Evolutionary conservation across 2,113 vertebrate genomes (phyloP), one percentile per base, ranked within the genome.

Genomic region (Geococcyx californianus): DNA sequence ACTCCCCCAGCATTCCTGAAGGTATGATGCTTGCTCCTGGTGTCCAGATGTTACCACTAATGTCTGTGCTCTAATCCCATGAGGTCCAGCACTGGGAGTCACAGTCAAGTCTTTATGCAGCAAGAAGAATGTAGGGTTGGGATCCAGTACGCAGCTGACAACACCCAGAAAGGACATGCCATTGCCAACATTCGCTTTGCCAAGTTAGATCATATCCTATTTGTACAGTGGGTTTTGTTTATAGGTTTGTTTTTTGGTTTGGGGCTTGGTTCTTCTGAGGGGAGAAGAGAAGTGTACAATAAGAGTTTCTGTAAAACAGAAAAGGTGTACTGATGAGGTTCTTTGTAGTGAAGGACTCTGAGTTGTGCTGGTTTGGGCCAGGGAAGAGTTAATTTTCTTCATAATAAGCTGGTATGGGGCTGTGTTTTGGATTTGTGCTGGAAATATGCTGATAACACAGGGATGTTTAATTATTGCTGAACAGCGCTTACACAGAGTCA

Each of bases 1-100:
- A 59, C 94, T 84, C 92, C 84, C 28, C 49, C 94, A 84, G 90
- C 93, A 96, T 95, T 97, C 95, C 95, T 92, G 88, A 78, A 86
- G 68, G 88, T 83, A 95, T 95, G 93, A 95, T 88, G 90, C 49
- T 93, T 56, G 26, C 44, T 96, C 83, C 19, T 75, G 60, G 25
- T 84, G 68, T 94, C 90, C 94, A 96, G 92, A 95, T 93, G 92
- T 93, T 96, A 38, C 85, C 1, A 0, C 64, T 94, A n/a, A 63
- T 0, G 1, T 83, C 68, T 87, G 78, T 1, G 2, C 64, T 88
- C 21, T 52, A 70, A 82, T 84, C 92, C 69, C 88, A 93, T 0
- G 1, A 94, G 90, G 80, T 87, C 69, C 83, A 72, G 47, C 9
- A 2, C 83, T 87, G 76, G 64, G 76, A 97, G 76, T 49, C 76